Base-by-base conservation (phyloP, 2,113 vertebrate species). In the Steatornis caripensis region DNA sequence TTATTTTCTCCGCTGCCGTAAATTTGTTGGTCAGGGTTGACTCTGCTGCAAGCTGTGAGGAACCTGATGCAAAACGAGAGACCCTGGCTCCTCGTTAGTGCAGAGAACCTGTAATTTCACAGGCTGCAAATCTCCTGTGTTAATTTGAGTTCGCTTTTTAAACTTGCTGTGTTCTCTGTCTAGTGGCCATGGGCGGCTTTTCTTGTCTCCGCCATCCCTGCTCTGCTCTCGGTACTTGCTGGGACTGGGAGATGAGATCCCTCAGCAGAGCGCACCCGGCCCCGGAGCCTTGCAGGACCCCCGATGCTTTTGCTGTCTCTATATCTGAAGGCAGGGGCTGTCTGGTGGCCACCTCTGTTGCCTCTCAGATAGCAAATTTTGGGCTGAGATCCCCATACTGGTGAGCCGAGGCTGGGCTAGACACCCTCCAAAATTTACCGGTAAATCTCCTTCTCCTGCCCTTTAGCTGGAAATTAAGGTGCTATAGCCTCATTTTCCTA, bases 21-120 rank as follows among this genome's bases (percentile, higher is more conserved):
- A 93, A 92, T 97, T 95, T 95, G 86, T 97, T 96, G 57, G 87
- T 86, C 4, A 13, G 81, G 89, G 94, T 58, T 22, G 77, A 66
- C 85, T 68, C 89, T 69, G 34, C 83, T 36, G 76, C 37, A 46
- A 62, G 71, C 74, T 85, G 74, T 22, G 90, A 96, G 92, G 84
- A 91, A 43, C 86, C 91, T 68, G 86, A 65, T 71, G 91, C 19
- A 66, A 84, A 96, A 89, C 13, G 6, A 29, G 68, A 62, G 78
- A 36, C 36, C 57, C 20, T 4, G 58, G 61, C 21, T 57, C 80
- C 88, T 71, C 6, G 18, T 46, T 68, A 77, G 81, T 1, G 74
- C 12, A 3, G 39, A 68, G 43, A 87, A 51, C 53, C 72, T 66
- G 80, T 34, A 12, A 93, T 81, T 91, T 75, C 41, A n/a, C 71